A percentile compares a stretch with the other conserved stretches of the same genome.
Evolutionary conservation across 2,888 invertebrate species (phyloP).

Genomic region (Cylindroiulus punctatus): DNA sequence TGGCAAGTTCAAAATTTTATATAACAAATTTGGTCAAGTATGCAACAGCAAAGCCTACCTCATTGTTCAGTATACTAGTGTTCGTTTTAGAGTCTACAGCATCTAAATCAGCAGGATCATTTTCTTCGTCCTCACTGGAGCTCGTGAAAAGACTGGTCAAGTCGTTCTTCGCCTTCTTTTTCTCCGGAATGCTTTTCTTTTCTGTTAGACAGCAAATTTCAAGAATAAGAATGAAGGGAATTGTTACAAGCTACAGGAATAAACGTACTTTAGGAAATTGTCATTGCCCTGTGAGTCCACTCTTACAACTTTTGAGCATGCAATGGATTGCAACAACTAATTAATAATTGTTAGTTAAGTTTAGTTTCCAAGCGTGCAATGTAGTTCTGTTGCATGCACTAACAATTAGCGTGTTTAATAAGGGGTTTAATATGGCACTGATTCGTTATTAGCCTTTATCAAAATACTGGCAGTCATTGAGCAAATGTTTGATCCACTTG

Average conservation of each 20-base stretch:
- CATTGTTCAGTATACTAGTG: neutral
- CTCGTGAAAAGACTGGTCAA: neutral
- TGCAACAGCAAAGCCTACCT: neutral
- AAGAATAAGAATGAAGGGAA: neutral
- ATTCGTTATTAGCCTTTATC: neutral
- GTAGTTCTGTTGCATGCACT: too few species aligned
- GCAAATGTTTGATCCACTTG: too few species aligned
- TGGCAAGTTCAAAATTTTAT: too few species aligned
- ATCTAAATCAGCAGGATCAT: neutral
- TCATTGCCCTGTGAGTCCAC: conserved; percentile 21
- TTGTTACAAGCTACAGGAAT: neutral
- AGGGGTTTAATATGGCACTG: too few species aligned
- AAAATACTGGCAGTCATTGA: neutral
- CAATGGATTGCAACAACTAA: neutral
- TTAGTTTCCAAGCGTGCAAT: too few species aligned
- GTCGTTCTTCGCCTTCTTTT: neutral
- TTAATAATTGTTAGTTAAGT: neutral
- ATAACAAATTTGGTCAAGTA: too few species aligned
- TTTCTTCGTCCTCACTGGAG: neutral
- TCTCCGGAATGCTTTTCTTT: conserved; percentile 19
- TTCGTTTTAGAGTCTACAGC: neutral
- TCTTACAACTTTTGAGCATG: neutral
- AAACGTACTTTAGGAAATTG: neutral
- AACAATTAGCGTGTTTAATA: too few species aligned
- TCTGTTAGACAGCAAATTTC: neutral